Conservation (phyloP, 2,888 invertebrate species). For the Perdita meconis region DNA sequence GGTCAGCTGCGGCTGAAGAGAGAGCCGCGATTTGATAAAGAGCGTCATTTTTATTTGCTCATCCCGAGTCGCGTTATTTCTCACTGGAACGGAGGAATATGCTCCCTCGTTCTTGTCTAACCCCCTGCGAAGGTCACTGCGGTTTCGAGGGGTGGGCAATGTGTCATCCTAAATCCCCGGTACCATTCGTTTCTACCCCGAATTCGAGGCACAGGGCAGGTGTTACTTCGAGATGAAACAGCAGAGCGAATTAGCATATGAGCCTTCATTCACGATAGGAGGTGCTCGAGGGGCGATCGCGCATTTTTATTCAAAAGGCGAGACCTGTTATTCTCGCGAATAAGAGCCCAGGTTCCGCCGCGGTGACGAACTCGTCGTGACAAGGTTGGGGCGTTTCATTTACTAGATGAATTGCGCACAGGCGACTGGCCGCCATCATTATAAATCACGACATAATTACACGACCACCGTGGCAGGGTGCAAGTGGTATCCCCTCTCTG, state of each 20-base stretch:
- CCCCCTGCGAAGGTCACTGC: slow-evolving; percentile 33
- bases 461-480: slow-evolving; percentile 67
- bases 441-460: slow-evolving; percentile 80
- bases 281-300: slow-evolving; percentile 25
- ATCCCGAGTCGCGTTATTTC: slow-evolving; percentile 58
- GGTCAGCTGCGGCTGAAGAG: slow-evolving; percentile 68
- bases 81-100: slow-evolving; percentile 45
- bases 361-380: slow-evolving; percentile 72
- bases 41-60: slow-evolving; percentile 67
- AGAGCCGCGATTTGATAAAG: slow-evolving; percentile 68
- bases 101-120: slow-evolving; percentile 30
- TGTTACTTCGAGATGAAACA: neutral
- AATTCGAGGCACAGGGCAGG: neutral
- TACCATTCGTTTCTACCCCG: slow-evolving; percentile 35
- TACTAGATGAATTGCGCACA: slow-evolving; percentile 73
- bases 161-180: slow-evolving; percentile 41
- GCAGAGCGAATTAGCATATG: neutral
- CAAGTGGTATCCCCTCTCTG: slow-evolving; percentile 59
- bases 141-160: slow-evolving; percentile 39
- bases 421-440: slow-evolving; percentile 76
- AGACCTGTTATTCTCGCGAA: slow-evolving; percentile 54
- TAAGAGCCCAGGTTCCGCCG: slow-evolving; percentile 58
- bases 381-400: slow-evolving; percentile 77
- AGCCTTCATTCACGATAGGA: neutral
- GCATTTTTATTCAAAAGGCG: slow-evolving; percentile 46